Percentiles rank a stretch among this genome's conserved stretches.
Conservation (phyloP, 2,113 vertebrate species). For the Thalassarche chlororhynchos region DNA sequence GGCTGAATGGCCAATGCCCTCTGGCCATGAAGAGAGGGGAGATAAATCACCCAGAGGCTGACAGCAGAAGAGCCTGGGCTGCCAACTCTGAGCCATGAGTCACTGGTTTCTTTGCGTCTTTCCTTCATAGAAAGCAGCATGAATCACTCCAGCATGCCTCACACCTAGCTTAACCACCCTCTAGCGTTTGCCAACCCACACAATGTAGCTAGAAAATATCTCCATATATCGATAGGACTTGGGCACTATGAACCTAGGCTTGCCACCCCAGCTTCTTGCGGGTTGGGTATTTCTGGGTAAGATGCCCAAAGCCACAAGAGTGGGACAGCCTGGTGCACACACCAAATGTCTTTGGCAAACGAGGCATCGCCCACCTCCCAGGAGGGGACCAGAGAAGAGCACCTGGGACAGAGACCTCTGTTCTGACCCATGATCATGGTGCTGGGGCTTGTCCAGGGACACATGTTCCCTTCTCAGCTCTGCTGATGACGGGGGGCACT, state of each 20-base stretch:
- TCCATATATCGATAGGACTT: accelerated
- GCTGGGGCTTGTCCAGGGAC: neutral
- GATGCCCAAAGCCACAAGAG: neutral
- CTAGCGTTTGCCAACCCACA: neutral
- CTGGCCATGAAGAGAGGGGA: neutral
- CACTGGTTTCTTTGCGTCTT: slow-evolving; percentile 49
- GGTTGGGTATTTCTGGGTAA: neutral
- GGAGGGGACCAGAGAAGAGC: neutral
- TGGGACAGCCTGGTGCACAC: neutral
- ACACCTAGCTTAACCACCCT: slow-evolving; percentile 9
- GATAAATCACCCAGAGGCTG: slow-evolving; percentile 4
- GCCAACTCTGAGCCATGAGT: slow-evolving; percentile 19
- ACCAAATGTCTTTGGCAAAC: neutral
- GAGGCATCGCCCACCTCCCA: neutral
- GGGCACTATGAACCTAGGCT: neutral
- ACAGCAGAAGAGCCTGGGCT: neutral
- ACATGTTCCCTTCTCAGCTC: neutral
- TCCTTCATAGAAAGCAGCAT: slow-evolving; percentile 65
- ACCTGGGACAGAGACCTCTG: neutral
- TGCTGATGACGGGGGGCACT: neutral
- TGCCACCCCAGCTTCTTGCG: neutral
- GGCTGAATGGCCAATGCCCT: neutral
- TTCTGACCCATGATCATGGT: neutral
- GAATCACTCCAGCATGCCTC: slow-evolving; percentile 16
- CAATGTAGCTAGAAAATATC: neutral